phyloP scores from a whole-genome alignment of 2,113 vertebrate genomes.

The Dolichallabes microphthalmus region DNA sequence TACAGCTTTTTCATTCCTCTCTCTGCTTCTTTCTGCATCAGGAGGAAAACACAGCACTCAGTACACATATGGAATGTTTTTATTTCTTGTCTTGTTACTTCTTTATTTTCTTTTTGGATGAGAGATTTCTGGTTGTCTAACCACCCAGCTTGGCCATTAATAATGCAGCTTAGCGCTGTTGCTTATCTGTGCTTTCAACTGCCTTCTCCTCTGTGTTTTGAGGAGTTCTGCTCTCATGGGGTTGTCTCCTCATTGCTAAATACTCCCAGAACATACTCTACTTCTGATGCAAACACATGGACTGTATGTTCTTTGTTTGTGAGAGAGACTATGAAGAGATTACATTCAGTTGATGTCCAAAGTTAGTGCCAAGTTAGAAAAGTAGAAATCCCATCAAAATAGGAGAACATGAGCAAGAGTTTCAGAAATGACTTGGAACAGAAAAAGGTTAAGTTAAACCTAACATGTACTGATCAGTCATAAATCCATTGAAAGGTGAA shows the following conservation, averaged over 20 bases:
- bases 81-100: not conserved
- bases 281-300: conserved; percentile 54
- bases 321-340: not conserved
- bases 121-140: conserved; percentile 12
- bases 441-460: not conserved
- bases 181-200: conserved; percentile 26
- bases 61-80: not conserved
- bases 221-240: conserved; percentile 47
- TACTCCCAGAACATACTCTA: conserved; percentile 61
- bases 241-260: conserved; percentile 60
- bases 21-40: conserved; percentile 13
- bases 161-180: conserved; percentile 9
- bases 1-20: conserved; percentile 54
- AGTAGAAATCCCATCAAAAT: too few relatives aligned
- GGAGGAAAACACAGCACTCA: conserved; percentile 8
- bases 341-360: not conserved
- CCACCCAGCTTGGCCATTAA: conserved; percentile 33
- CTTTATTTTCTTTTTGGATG: conserved; percentile 8
- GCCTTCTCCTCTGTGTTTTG: conserved; percentile 31
- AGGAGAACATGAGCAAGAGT: too few relatives aligned
- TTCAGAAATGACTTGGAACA: not conserved
- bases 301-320: not conserved
- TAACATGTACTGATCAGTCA: not conserved
- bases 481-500: too few relatives aligned
- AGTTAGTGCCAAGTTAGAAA: not conserved